Evolutionary conservation across 2,888 invertebrate species (phyloP), one percentile per base, ranked within the genome.

Genomic region (Rotaria macrura): DNA sequence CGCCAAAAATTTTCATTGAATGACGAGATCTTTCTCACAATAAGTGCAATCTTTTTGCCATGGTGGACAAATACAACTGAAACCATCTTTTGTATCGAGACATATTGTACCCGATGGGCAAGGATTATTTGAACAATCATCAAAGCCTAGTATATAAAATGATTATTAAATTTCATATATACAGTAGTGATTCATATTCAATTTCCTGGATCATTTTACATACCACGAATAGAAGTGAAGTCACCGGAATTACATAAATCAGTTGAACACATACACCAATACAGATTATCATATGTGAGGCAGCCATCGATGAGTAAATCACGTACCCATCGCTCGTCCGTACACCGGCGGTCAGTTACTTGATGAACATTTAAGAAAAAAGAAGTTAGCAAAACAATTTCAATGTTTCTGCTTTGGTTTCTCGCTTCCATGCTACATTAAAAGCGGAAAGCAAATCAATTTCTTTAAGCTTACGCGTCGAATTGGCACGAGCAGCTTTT

Each of bases 201-300:
- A 49, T 49, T 49, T 4, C 14, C 3, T 17, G 17, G 4, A 49
- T 12, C 17, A 23, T 43, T 79, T 43, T 40, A 25, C 74, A 40
- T 79, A 79, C 74, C 86, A 23, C 86, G 54, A n/a, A 86, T 86
- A 38, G 79, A 47, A n/a, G 52, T 84, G 49, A 86, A 72, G 74
- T 86, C 79, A 65, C 84, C 86, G 55, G 72, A 72, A 55, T 86
- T 86, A 57, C 86, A 86, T 84, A 79, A 84, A 84, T 86, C 84
- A n/a, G 86, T 84, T 57, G 86, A 86, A 29, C 86, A 86, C 47
- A 86, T 43, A 54, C 86, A 86, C 86, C 86, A 86, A 57, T 84
- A 84, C 47, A 84, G 55, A 40, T 57, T 52, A 52, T 40, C 38
- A 47, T 86, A 86, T 29, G 74, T 84, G 23, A 86, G 72, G 49